Conservation (phyloP, 1,140 invertebrate genomes). For the Hylaeus anthracinus region DNA sequence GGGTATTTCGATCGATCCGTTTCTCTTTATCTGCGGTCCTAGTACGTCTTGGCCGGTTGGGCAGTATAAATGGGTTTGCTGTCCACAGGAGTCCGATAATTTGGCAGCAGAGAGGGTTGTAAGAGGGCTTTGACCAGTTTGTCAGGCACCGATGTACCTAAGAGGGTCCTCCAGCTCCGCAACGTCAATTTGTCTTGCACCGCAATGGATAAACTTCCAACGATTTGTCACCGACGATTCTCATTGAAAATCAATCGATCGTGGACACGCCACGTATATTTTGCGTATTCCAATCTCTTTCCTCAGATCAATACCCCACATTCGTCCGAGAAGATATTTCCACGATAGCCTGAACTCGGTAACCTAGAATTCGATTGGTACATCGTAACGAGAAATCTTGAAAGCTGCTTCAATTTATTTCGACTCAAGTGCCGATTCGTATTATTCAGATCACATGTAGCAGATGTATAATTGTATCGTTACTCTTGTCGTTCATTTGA, state of each 20-base stretch:
- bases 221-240: conserved; percentile 57
- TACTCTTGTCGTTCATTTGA: too few relatives aligned
- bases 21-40: conserved; percentile 29
- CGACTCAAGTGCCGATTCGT: too few relatives aligned
- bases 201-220: conserved; percentile 75
- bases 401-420: too few relatives aligned
- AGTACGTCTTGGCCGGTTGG: conserved; percentile 40
- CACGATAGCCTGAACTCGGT: neutral
- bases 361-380: too few relatives aligned
- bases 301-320: neutral
- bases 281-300: neutral
- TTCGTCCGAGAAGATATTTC: neutral
- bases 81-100: conserved; percentile 78
- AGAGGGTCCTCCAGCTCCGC: conserved; percentile 66
- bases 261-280: neutral
- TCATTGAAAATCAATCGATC: conserved; percentile 46
- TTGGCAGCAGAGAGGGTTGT: conserved; percentile 71
- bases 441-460: too few relatives aligned
- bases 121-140: conserved; percentile 76
- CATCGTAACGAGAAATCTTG: too few relatives aligned
- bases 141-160: conserved; percentile 73
- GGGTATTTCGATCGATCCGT: neutral
- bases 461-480: too few relatives aligned
- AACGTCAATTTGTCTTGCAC: conserved; percentile 75
- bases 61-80: conserved; percentile 75